A percentile compares a stretch with the other conserved stretches of the same genome.
phyloP scores from a whole-genome alignment of 2,888 invertebrate species.

The Entomobrya multifasciata region DNA sequence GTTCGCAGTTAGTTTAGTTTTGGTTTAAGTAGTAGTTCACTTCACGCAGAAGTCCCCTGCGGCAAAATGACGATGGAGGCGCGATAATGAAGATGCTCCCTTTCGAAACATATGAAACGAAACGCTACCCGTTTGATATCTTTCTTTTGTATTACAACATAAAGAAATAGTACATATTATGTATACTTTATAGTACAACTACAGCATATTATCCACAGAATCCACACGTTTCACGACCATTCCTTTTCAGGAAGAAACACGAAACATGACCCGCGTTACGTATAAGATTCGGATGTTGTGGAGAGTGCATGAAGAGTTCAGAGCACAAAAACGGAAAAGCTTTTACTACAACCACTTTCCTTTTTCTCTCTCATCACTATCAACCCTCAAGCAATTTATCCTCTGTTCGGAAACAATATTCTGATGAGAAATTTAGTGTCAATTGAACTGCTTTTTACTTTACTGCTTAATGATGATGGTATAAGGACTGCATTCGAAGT shows the following conservation, averaged over 20 bases:
- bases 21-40: neutral
- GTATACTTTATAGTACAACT: too few species aligned
- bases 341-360: neutral
- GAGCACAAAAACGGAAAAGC: neutral
- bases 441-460: slow-evolving; percentile 53
- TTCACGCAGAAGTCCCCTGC: neutral
- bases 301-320: neutral
- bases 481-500: neutral
- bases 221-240: too few species aligned
- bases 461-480: neutral
- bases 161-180: too few species aligned
- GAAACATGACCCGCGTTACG: too few species aligned
- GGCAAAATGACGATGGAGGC: neutral
- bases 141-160: too few species aligned
- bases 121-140: too few species aligned
- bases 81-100: too few species aligned
- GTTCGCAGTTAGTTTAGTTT: too few species aligned
- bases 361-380: neutral
- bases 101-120: too few species aligned
- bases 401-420: neutral
- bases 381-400: slow-evolving; percentile 36
- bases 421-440: slow-evolving; percentile 66
- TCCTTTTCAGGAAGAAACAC: too few species aligned
- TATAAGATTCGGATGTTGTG: too few species aligned
- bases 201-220: too few species aligned